These are phyloP conservation scores for Gallinago media DNA, from an alignment of 2,113 vertebrate genomes.

Conservation along the genomic window DNA sequence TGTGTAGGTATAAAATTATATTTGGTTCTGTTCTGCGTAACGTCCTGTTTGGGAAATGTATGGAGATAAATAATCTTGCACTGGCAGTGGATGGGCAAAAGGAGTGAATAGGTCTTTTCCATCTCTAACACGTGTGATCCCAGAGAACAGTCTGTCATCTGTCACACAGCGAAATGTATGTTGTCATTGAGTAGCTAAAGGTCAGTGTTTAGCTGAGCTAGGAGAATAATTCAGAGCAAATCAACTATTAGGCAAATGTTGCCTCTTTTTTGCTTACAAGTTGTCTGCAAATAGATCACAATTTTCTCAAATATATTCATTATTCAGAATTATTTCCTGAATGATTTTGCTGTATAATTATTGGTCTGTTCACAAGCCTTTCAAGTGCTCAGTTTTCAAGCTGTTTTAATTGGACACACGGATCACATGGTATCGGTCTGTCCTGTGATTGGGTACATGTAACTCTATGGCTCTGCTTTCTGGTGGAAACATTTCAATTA, in stretches of 20 bases:
- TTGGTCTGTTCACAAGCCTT: slow-evolving; percentile 50
- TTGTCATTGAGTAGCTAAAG: slow-evolving; percentile 60
- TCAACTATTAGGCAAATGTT: slow-evolving; percentile 57
- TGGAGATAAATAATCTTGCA: neutral
- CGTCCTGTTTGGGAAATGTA: neutral
- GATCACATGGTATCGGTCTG: neutral
- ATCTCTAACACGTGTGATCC: neutral
- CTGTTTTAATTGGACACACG: neutral
- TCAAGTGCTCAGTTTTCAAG: slow-evolving; percentile 30
- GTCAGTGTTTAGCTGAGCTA: slow-evolving; percentile 63
- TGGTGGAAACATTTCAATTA: neutral
- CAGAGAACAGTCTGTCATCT: slow-evolving; percentile 13
- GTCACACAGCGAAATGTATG: slow-evolving; percentile 16
- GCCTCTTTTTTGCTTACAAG: slow-evolving; percentile 48
- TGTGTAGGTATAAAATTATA: neutral
- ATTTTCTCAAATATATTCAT: slow-evolving; percentile 65
- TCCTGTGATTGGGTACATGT: neutral
- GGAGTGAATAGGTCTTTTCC: neutral
- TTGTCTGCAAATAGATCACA: slow-evolving; percentile 63
- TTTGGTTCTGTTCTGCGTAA: neutral
- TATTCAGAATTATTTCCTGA: slow-evolving; percentile 68
- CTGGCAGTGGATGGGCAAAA: neutral
- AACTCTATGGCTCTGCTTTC: neutral
- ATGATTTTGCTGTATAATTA: slow-evolving; percentile 57
- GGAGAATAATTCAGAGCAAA: slow-evolving; percentile 65